Conservation (phyloP, 2,113 vertebrate genomes). For the Leucosticte australis region DNA sequence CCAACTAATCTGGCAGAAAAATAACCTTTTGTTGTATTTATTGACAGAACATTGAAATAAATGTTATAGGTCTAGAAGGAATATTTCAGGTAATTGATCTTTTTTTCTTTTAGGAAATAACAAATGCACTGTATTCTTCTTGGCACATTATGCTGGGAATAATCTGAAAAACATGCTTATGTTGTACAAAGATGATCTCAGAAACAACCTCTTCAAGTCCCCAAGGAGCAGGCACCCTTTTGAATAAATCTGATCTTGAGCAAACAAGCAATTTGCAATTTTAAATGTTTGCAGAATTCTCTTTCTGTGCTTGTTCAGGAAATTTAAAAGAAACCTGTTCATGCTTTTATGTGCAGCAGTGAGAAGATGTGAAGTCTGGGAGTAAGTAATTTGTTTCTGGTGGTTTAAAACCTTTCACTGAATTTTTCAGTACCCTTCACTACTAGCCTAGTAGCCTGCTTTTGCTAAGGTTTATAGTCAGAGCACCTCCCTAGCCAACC, state of each 20-base stretch:
- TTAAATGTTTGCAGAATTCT: conserved; percentile 91
- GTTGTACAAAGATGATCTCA: conserved; percentile 81
- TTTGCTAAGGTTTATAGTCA: neutral
- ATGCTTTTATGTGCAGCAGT: neutral
- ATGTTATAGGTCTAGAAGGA: conserved; percentile 85
- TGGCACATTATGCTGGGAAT: conserved; percentile 89
- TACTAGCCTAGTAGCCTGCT: neutral
- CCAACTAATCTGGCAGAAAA: conserved; percentile 85
- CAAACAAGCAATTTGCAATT: conserved; percentile 94
- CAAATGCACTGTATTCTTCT: conserved; percentile 80
- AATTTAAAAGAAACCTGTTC: conserved; percentile 73
- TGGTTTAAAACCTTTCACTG: neutral
- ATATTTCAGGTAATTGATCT: conserved; percentile 86
- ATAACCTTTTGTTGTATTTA: conserved; percentile 91
- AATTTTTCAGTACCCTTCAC: neutral
- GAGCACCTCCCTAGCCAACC: neutral
- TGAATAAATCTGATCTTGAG: conserved; percentile 87
- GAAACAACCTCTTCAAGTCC: conserved; percentile 78
- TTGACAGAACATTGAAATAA: conserved; percentile 94
- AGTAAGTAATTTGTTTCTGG: neutral
- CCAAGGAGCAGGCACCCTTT: conserved; percentile 75
- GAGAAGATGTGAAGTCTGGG: neutral
- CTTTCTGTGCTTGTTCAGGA: conserved; percentile 82
- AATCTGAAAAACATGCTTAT: conserved; percentile 93
- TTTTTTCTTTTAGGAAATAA: conserved; percentile 78